Evolutionary conservation across 2,888 invertebrate genomes (phyloP), one percentile per base, ranked within the genome.

Genomic region (Sinotaia quadrata): DNA sequence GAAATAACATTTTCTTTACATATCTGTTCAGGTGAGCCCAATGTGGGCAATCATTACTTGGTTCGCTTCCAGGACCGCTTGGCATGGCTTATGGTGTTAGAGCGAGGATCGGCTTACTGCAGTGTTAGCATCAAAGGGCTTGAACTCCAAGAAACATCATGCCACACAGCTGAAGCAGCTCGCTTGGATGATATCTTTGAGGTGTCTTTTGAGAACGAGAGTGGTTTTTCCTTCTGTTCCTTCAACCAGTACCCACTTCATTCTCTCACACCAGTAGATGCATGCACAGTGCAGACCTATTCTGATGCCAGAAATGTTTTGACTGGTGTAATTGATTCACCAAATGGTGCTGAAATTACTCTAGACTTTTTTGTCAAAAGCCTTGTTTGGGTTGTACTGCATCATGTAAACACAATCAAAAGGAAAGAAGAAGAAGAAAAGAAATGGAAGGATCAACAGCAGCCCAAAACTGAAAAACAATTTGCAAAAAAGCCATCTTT

Each of bases 31-130:
- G 89, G 87, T 65, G 84, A 87, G 68, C 79, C 85, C 1, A 77
- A 81, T n/a, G 83, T 85, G 34, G 89, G 89, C 2, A 84, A 87
- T 67, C 86, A 87, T 70, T 88, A 87, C 73, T 77, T 90, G 66
- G 83, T 88, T n/a, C 78, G 90, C n/a, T 89, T 86, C 75, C 89
- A 90, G 71, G 89, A 90, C 75, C 79, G 90, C 15, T 81, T 90
- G 21, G 77, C 88, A 7, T 89, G 89, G 87, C 77, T 89, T 7
- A 83, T 87, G 77, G 80, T 90, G 10, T 75, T 89, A 29, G 89
- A 89, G 74, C 72, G 84, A 15, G 89, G 89, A 0, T 86, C 85
- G 74, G 83, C 85, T 54, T 89, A 85, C 78, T 82, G 81, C 63
- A 83, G 80, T 1, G 74, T 88, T 66, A 85, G 81, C 65, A 81